Conservation (phyloP, 1,140 invertebrate species). For the Apocrypta bakeri region DNA sequence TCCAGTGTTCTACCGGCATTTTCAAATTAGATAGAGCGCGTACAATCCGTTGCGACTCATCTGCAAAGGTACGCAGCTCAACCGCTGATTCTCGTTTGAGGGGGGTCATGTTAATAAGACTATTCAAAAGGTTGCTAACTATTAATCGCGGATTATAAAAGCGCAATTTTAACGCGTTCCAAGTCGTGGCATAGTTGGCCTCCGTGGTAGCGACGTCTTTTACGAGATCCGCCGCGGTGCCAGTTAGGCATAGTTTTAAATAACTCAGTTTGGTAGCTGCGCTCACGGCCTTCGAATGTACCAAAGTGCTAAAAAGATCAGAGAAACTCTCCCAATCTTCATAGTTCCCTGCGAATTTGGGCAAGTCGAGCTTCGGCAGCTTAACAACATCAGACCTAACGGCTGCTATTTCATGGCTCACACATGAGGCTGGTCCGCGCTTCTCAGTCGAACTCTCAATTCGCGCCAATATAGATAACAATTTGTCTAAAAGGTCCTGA, state of each 20-base stretch:
- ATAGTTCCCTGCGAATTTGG: neutral
- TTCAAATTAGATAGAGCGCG: neutral
- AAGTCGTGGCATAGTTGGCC: constrained; percentile 23
- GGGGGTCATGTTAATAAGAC: neutral
- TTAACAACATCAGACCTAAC: neutral
- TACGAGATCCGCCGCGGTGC: constrained; percentile 12
- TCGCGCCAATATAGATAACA: too few species aligned
- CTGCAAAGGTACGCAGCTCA: neutral
- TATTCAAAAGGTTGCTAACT: constrained; percentile 14
- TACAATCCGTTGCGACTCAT: neutral
- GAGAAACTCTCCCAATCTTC: constrained; percentile 30
- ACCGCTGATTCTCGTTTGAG: neutral
- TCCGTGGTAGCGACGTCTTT: neutral
- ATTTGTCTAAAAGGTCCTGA: too few species aligned
- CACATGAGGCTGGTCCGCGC: too few species aligned
- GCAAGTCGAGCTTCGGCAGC: neutral
- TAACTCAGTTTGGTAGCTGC: neutral
- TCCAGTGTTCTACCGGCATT: neutral
- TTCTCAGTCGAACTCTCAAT: too few species aligned
- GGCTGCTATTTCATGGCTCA: too few species aligned
- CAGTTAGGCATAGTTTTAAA: constrained; percentile 30
- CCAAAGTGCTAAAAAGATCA: constrained; percentile 23
- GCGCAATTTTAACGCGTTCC: neutral
- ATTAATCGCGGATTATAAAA: constrained; percentile 14
- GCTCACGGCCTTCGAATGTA: neutral